Evolutionary conservation across 1,140 invertebrate species (phyloP), one percentile per base, ranked within the genome.

Genomic region (Drosophila bifasciata): DNA sequence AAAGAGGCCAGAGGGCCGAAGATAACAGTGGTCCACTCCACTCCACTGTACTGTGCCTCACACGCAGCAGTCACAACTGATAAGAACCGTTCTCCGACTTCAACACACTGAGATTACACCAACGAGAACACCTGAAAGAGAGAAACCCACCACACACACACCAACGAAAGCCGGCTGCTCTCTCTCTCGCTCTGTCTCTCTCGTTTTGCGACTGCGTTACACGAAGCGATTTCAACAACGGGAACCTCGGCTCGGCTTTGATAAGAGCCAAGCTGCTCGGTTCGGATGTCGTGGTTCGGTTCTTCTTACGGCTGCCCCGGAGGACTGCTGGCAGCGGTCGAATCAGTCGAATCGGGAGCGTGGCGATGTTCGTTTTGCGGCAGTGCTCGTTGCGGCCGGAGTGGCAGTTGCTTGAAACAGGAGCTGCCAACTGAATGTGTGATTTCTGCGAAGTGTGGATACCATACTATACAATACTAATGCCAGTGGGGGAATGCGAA

Each of bases 341-440:
- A 89, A 78, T 90, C 84, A 90, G 89, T 90, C 88, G 75, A 90
- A 73, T 90, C 84, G 89, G 89, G 81, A 89, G 77, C 89, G 89
- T 88, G 80, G 84, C 71, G 74, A 74, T 75, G 89, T 90, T 85
- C 89, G 83, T 85, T 81, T 78, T 69, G 69, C 70, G 77, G 70
- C 70, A 59, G 69, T 50, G 15, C 44, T 32, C 60, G 71, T 70
- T 66, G 76, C 78, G 79, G 76, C 63, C 61, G 72, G 52, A 58
- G 76, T 45, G 51, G 77, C 60, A 64, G 66, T 68, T 69, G 68
- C 66, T 69, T 68, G 50, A 69, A 75, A 61, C 75, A 77, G 32
- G 49, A 84, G 48, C 69, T 57, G 68, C 55, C 75, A 70, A 71
- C 23, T 77, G 39, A 67, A 68, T 68, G 41, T 46, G 64, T 68